phyloP scores from a whole-genome alignment of 2,113 vertebrate genomes.

The Apodemus sylvaticus region DNA sequence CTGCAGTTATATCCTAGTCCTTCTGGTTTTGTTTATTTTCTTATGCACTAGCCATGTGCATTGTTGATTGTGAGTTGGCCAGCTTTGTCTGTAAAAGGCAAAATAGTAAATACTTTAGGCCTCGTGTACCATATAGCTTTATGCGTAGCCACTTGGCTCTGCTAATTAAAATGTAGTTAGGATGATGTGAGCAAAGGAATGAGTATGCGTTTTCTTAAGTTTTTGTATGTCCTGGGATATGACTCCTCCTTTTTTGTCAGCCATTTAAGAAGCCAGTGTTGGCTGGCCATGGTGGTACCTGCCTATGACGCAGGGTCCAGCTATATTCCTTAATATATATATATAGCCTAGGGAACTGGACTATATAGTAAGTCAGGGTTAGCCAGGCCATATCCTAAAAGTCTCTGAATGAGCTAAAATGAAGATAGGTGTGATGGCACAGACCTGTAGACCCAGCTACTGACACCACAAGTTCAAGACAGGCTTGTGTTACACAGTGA shows the following conservation, averaged over 20 bases:
- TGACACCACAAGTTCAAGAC: neutral
- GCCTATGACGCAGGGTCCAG: neutral
- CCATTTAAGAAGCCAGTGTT: neutral
- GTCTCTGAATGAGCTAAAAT: neutral
- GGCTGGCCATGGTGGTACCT: neutral
- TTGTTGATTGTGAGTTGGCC: neutral
- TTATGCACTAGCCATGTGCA: neutral
- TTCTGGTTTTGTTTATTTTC: neutral
- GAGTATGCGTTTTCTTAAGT: neutral
- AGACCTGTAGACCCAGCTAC: neutral
- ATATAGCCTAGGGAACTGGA: neutral
- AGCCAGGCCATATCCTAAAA: neutral
- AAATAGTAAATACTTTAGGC: neutral
- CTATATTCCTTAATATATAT: neutral
- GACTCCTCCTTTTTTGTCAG: neutral
- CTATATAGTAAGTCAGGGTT: neutral
- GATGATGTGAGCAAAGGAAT: neutral
- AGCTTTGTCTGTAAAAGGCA: neutral
- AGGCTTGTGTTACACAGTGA: neutral
- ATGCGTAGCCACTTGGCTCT: neutral
- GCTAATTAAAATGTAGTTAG: too few relatives aligned
- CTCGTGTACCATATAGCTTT: neutral
- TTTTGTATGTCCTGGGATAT: constrained; percentile 21
- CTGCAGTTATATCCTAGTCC: neutral
- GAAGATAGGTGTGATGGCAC: neutral